Conservation (phyloP, 2,797 vertebrate species). For the Rhynchotus rufescens region DNA sequence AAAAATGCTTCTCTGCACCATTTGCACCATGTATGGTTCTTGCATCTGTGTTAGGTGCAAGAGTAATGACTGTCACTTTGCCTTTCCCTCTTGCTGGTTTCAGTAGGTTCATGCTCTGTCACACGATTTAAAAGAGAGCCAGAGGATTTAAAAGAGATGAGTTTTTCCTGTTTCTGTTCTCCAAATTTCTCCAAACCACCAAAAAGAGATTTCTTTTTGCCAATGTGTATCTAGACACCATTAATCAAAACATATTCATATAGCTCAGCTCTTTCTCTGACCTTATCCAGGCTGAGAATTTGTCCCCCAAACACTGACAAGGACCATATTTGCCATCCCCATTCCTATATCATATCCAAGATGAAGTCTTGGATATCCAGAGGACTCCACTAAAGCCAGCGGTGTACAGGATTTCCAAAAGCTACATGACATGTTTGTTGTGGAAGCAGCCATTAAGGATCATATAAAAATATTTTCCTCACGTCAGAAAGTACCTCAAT, state of each 20-base stretch:
- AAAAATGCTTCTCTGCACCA: not conserved
- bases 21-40: not conserved
- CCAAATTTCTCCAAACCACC: not conserved
- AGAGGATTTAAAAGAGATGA: not conserved
- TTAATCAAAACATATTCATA: not conserved
- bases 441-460: too few relatives aligned
- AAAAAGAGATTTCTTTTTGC: not conserved
- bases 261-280: accelerated
- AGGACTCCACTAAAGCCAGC: not conserved
- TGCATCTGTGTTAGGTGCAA: not conserved
- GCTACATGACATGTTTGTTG: not conserved
- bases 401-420: not conserved
- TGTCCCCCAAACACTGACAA: not conserved
- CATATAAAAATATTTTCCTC: too few relatives aligned
- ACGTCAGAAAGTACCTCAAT: too few relatives aligned
- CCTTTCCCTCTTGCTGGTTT: not conserved
- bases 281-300: not conserved
- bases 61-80: not conserved
- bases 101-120: not conserved
- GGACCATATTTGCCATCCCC: not conserved
- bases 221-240: not conserved
- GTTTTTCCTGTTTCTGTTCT: not conserved
- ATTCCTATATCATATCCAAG: not conserved
- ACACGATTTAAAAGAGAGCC: not conserved
- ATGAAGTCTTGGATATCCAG: not conserved